Percentiles rank a stretch among this genome's conserved stretches.
These are phyloP conservation scores for Cirrhinus molitorella DNA, from an alignment of 2,797 vertebrate species.

Conservation along the genomic window DNA sequence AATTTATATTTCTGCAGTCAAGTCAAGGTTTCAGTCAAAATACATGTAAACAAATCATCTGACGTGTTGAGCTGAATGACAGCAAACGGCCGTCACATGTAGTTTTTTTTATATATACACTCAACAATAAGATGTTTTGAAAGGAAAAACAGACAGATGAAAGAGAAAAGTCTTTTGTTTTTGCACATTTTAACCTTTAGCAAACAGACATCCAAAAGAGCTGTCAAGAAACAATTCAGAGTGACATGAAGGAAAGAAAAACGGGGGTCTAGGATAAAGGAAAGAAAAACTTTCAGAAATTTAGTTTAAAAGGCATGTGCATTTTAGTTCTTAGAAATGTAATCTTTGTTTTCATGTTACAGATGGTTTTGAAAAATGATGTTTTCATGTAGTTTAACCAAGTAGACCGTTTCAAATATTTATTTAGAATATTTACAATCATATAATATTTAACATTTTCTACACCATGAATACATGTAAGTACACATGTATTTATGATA, in stretches of 20 bases:
- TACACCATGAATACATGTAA: too few relatives aligned
- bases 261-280: neutral
- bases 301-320: neutral
- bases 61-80: neutral
- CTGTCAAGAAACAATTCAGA: neutral
- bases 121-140: neutral
- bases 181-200: slow-evolving; percentile 4
- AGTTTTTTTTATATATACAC: neutral
- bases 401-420: neutral
- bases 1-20: neutral
- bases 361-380: neutral
- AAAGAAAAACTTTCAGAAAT: neutral
- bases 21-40: neutral
- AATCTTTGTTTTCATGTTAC: neutral
- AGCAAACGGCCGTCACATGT: neutral
- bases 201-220: neutral
- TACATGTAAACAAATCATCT: neutral
- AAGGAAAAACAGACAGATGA: slow-evolving; percentile 7
- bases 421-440: neutral
- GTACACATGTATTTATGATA: too few relatives aligned
- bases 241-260: neutral
- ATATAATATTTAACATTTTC: too few relatives aligned
- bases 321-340: neutral
- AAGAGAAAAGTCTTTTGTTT: slow-evolving; percentile 3
- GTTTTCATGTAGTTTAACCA: neutral